A percentile compares a stretch with the other conserved stretches of the same genome.
Conservation (phyloP, 64 coral and sea anemone genomes). For the Pocillopora damicornis region DNA sequence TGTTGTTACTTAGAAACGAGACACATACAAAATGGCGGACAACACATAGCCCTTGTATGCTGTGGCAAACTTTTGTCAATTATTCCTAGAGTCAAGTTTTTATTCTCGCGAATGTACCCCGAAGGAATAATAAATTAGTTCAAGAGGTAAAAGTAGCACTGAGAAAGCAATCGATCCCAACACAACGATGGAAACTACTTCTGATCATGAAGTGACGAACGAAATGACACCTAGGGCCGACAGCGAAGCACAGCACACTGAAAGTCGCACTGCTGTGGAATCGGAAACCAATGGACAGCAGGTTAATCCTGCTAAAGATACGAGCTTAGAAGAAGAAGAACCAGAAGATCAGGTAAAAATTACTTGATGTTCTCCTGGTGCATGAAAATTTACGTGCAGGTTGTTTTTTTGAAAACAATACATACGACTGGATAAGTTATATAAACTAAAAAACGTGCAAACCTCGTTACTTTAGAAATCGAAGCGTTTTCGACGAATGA, state of each 20-base stretch:
- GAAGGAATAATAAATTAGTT: background rate
- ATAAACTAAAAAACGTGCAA: no score
- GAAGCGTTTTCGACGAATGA: no score
- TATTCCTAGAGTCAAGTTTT: background rate
- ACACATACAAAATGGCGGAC: constrained; percentile 37
- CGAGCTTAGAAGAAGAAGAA: background rate
- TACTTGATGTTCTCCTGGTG: background rate
- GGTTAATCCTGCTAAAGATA: background rate
- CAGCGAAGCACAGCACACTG: background rate
- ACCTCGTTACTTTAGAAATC: no score
- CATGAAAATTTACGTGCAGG: background rate
- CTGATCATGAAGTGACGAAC: background rate
- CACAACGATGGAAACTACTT: background rate
- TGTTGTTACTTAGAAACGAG: constrained; percentile 21
- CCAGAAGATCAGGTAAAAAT: background rate
- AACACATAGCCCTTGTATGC: background rate
- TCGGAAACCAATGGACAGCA: background rate
- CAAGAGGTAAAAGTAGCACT: background rate
- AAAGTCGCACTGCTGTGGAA: background rate
- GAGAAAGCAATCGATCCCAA: background rate
- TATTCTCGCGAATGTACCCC: background rate
- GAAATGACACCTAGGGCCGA: background rate
- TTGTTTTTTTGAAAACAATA: no score
- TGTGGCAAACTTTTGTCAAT: background rate
- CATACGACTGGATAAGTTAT: no score